These are phyloP conservation scores for Delia radicum DNA, from an alignment of 1,140 invertebrate genomes.

Conservation along the genomic window DNA sequence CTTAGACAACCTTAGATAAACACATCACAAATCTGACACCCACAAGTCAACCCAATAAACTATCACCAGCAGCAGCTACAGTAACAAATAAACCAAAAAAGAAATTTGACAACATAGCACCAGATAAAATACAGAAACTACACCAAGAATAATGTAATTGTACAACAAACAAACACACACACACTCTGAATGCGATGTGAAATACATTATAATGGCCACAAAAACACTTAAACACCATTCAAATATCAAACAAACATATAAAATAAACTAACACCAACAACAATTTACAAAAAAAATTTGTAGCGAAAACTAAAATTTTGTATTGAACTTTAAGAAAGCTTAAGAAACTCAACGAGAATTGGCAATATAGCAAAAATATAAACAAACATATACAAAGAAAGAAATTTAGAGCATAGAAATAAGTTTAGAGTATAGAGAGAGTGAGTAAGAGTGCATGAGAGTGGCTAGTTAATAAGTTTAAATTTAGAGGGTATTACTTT, in stretches of 20 bases:
- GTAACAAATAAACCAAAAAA: background rate
- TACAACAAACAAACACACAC: background rate
- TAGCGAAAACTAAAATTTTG: background rate
- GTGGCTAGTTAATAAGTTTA: too few relatives aligned
- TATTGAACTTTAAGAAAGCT: background rate
- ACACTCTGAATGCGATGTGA: background rate
- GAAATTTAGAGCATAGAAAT: too few relatives aligned
- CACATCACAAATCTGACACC: conserved; percentile 3
- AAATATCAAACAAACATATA: background rate
- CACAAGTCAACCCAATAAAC: background rate
- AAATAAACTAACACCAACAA: background rate
- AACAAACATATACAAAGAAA: background rate
- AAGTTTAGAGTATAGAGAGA: too few relatives aligned
- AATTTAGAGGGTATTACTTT: background rate
- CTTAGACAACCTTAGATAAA: background rate
- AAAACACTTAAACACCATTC: background rate
- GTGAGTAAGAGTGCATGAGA: too few relatives aligned
- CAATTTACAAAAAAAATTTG: background rate
- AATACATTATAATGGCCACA: conserved; percentile 5
- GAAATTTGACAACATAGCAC: conserved; percentile 17
- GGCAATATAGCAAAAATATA: background rate
- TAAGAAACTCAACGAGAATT: too few relatives aligned
- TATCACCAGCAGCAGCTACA: background rate
- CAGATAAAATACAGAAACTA: background rate
- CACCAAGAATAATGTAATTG: background rate